Conservation (phyloP, 1,140 invertebrate species). For the Heliconius nattereri region DNA sequence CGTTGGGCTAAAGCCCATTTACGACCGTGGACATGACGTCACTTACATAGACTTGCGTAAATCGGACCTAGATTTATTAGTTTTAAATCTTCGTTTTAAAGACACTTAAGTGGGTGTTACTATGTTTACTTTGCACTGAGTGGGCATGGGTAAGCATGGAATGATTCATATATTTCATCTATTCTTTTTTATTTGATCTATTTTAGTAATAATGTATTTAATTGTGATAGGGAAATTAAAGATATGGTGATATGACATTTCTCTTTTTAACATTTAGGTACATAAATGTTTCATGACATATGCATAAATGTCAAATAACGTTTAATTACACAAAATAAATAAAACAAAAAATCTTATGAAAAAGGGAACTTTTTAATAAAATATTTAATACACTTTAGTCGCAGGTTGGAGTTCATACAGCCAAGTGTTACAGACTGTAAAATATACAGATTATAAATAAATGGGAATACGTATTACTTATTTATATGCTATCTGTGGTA, state of each 20-base stretch:
- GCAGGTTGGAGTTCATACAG: not conserved
- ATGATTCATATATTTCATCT: not conserved
- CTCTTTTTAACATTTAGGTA: too few species aligned
- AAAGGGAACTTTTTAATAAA: not conserved
- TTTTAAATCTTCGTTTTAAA: conserved; percentile 40
- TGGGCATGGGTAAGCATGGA: not conserved
- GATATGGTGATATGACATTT: too few species aligned
- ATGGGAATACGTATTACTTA: not conserved
- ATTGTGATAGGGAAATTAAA: too few species aligned
- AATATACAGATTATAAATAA: not conserved
- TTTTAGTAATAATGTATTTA: too few species aligned
- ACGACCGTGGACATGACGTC: conserved; percentile 27
- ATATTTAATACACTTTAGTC: not conserved
- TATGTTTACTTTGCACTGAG: conserved; percentile 32
- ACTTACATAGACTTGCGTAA: conserved; percentile 31
- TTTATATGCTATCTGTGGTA: conserved; percentile 19
- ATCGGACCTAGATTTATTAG: conserved; percentile 42
- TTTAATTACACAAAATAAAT: not conserved
- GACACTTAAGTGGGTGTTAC: conserved; percentile 27
- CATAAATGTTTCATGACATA: too few species aligned
- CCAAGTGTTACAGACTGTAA: not conserved
- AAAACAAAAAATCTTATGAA: not conserved
- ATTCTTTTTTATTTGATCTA: not conserved
- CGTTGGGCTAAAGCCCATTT: not conserved
- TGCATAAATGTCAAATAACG: not conserved